These are phyloP conservation scores for Tipula confusa DNA, from an alignment of 2,888 invertebrate species.

Conservation along the genomic window DNA sequence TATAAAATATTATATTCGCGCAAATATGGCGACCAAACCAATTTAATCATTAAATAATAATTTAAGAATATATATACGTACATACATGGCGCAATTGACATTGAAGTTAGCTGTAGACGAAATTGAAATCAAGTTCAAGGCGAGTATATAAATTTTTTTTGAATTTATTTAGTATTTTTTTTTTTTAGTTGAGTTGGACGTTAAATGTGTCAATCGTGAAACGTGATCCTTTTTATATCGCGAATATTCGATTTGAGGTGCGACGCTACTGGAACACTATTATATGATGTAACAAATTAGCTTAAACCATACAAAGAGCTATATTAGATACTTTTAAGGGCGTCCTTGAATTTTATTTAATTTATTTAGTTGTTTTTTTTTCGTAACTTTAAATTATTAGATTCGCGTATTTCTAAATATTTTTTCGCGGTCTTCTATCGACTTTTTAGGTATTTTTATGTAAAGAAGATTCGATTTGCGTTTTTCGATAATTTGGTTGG, in stretches of 20 bases:
- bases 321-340: not conserved
- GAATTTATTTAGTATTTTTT: not conserved
- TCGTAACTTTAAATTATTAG: not conserved
- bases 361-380: not conserved
- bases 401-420: not conserved
- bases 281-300: not conserved
- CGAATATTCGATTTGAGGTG: no score
- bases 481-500: not conserved
- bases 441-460: not conserved
- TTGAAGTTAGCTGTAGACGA: not conserved
- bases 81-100: not conserved
- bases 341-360: not conserved
- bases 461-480: not conserved
- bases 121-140: not conserved
- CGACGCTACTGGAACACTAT: not conserved
- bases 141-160: not conserved
- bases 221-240: not conserved
- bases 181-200: not conserved
- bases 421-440: not conserved
- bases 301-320: not conserved
- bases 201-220: no score
- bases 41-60: not conserved
- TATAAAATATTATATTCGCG: not conserved
- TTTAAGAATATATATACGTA: no score
- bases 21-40: conserved; percentile 1